These are phyloP conservation scores for Dipodomys stephensi DNA, from an alignment of 2,113 vertebrate genomes.

Conservation along the genomic window DNA sequence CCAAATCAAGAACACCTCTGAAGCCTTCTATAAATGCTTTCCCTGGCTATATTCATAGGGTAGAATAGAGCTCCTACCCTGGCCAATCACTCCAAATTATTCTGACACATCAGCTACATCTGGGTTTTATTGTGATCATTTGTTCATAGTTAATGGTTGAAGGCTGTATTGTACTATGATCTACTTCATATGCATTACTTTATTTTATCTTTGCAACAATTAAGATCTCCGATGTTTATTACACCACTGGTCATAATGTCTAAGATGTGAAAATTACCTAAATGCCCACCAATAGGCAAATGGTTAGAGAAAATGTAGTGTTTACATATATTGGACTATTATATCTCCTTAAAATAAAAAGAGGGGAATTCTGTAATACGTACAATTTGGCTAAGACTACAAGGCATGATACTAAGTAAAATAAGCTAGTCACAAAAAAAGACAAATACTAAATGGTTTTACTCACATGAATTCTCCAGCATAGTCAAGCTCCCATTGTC, in stretches of 20 bases:
- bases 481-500: neutral
- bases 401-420: neutral
- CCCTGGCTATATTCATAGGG: neutral
- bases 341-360: neutral
- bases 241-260: neutral
- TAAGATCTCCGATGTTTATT: neutral
- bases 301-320: neutral
- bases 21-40: neutral
- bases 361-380: neutral
- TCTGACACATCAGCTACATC: neutral
- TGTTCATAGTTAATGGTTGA: neutral
- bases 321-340: neutral
- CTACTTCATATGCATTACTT: neutral
- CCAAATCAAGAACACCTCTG: neutral
- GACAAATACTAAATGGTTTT: neutral
- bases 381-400: neutral
- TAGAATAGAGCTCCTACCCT: neutral
- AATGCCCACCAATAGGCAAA: neutral
- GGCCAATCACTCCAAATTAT: neutral
- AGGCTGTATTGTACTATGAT: neutral
- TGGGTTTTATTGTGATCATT: neutral
- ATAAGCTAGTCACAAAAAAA: neutral
- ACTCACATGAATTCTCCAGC: neutral
- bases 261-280: neutral
- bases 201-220: neutral